Evolutionary conservation across 2,797 vertebrate genomes (phyloP), one percentile per base, ranked within the genome.

Genomic region (Spinus olivaceus): DNA sequence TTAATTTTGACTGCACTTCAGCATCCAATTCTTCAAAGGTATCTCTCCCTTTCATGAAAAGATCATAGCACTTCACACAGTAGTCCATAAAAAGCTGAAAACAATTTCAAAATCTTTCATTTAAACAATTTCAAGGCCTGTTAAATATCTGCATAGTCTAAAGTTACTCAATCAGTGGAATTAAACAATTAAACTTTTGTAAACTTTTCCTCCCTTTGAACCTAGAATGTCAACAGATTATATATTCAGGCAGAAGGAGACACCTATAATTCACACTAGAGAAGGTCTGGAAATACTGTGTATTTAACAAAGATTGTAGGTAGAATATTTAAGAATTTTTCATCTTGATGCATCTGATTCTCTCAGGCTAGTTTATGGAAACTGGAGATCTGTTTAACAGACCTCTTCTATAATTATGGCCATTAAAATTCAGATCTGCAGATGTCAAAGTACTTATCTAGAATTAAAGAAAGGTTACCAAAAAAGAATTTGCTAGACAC

Each of bases 41-140:
- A 95, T 99, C 99, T 3, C 97, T 96, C 12, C 99, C 99, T 80
- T 98, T 98, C 98, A 99, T 99, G 96, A 99, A 99, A 80, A 98
- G 98, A 30, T 98, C 96, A 77, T 99, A 99, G 77, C 98, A 98
- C 72, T 99, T 99, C 76, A 97, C 96, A 32, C 97, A 97, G 81
- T 99, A 99, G 53, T 99, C 98, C 76, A 99, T 65, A 93, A 99
- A 99, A 57, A 99, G 96, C 99, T 99, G 93, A 76, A 85, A 89
- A 86, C 22, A 90, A 53, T 77, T 49, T 16, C 1, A 67, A 69
- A 79, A 49, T 42, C 24, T 92, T 86, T 49, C 2, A 81, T 74
- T 61, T 63, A 22, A 67, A 30, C 8, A 11, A 61, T 49, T 84
- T 30, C 41, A 76, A 82, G 11, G 37, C 42, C 14, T 69, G 6